Evolutionary conservation across 2,888 invertebrate species (phyloP).

Genomic region (Halictus ligatus): DNA sequence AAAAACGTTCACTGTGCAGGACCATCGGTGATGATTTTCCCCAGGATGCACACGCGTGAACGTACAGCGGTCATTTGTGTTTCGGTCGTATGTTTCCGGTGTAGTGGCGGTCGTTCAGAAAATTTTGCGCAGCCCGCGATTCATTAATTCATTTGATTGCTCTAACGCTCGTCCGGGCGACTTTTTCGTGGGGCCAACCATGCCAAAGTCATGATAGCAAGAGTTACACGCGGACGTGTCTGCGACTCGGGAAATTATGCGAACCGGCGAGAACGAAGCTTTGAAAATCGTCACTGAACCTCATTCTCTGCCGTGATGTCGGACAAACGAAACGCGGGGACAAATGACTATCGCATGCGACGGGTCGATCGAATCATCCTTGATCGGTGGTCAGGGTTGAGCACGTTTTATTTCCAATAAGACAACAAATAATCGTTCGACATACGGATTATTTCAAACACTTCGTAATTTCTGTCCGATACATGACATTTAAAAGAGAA

Average conservation of each 20-base stretch:
- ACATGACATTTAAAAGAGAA: not conserved
- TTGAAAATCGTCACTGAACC: slow-evolving; percentile 16
- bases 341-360: slow-evolving; percentile 38
- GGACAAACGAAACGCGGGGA: slow-evolving; percentile 58
- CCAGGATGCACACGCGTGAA: slow-evolving; percentile 11
- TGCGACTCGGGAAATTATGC: slow-evolving; percentile 12
- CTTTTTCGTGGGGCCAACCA: slow-evolving; percentile 58
- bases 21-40: slow-evolving; percentile 60
- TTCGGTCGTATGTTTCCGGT: slow-evolving; percentile 10
- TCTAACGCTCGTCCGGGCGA: slow-evolving; percentile 72
- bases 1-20: slow-evolving; percentile 56
- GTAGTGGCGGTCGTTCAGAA: not conserved
- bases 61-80: slow-evolving; percentile 37
- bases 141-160: slow-evolving; percentile 48
- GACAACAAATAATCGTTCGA: not conserved
- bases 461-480: not conserved
- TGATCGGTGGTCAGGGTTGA: not conserved
- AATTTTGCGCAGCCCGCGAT: slow-evolving; percentile 49
- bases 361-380: slow-evolving; percentile 25
- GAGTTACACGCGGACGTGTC: slow-evolving; percentile 55
- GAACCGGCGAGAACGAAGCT: slow-evolving; percentile 16
- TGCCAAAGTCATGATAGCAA: slow-evolving; percentile 73
- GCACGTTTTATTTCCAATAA: not conserved
- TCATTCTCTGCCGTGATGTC: slow-evolving; percentile 20
- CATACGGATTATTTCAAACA: not conserved